phyloP scores from a whole-genome alignment of 2,113 vertebrate genomes.

The Meriones unguiculatus region DNA sequence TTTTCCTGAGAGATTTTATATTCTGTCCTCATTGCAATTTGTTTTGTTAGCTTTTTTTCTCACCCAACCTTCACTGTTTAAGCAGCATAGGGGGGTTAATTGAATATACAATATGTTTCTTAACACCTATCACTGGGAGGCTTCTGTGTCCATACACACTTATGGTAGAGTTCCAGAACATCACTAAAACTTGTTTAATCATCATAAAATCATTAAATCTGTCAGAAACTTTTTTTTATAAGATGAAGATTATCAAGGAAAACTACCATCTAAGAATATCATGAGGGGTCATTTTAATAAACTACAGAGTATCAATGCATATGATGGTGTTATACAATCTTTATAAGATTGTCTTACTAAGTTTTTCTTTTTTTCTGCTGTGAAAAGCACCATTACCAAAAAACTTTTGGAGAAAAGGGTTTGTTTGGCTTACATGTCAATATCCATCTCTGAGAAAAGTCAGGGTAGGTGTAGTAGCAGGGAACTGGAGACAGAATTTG shows the following conservation, averaged over 20 bases:
- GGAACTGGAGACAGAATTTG: not conserved
- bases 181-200: not conserved
- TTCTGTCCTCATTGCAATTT: not conserved
- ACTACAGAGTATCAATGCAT: not conserved
- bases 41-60: not conserved
- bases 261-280: not conserved
- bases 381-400: not conserved
- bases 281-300: not conserved
- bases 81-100: not conserved
- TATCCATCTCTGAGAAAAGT: not conserved
- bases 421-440: not conserved
- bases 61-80: not conserved
- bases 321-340: not conserved
- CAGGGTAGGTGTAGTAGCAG: not conserved
- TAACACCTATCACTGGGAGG: not conserved
- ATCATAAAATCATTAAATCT: conserved; percentile 27
- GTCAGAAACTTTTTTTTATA: not conserved
- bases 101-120: conserved; percentile 2
- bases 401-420: not conserved
- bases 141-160: not conserved
- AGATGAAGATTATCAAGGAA: not conserved
- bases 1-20: not conserved
- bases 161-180: not conserved
- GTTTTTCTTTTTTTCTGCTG: not conserved
- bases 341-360: not conserved